A percentile compares a stretch with the other conserved stretches of the same genome.
Evolutionary conservation across 2,113 vertebrate genomes (phyloP).

Genomic region (Megaleporinus macrocephalus): DNA sequence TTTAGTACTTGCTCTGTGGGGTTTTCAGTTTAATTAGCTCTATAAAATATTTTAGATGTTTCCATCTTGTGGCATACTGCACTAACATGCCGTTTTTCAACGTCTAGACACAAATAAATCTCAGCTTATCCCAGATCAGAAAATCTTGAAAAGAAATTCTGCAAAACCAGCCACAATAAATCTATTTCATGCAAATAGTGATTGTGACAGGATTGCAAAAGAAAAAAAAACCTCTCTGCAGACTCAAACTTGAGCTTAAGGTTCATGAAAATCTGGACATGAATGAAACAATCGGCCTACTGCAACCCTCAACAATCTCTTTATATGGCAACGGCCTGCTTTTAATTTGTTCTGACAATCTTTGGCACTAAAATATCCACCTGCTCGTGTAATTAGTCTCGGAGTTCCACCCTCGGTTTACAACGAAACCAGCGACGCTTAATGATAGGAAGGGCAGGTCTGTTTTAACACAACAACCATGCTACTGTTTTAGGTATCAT

Average conservation of each 20-base stretch:
- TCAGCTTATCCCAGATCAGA: neutral
- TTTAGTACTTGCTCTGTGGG: conserved; percentile 16
- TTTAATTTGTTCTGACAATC: conserved; percentile 41
- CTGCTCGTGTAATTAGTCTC: conserved; percentile 59
- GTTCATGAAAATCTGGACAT: conserved; percentile 3
- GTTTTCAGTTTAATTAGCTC: conserved; percentile 58
- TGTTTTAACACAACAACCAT: conserved; percentile 51
- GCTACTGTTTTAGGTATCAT: conserved; percentile 51
- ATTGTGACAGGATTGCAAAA: neutral
- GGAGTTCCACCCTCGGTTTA: conserved; percentile 59
- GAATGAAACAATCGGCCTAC: neutral
- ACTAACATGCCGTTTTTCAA: conserved; percentile 18
- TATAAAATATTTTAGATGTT: conserved; percentile 65
- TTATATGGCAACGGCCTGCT: conserved; percentile 11
- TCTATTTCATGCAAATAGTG: neutral
- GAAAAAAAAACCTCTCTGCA: neutral
- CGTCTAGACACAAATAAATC: conserved; percentile 31
- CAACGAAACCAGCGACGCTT: conserved; percentile 53
- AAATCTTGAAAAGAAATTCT: neutral
- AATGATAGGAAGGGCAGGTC: conserved; percentile 57
- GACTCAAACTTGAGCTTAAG: neutral
- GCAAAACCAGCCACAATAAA: neutral
- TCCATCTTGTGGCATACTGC: conserved; percentile 64
- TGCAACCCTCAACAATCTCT: conserved; percentile 8
- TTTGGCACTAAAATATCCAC: conserved; percentile 41